Conservation (phyloP, 2,113 vertebrate genomes). For the Ctenomys sociabilis region DNA sequence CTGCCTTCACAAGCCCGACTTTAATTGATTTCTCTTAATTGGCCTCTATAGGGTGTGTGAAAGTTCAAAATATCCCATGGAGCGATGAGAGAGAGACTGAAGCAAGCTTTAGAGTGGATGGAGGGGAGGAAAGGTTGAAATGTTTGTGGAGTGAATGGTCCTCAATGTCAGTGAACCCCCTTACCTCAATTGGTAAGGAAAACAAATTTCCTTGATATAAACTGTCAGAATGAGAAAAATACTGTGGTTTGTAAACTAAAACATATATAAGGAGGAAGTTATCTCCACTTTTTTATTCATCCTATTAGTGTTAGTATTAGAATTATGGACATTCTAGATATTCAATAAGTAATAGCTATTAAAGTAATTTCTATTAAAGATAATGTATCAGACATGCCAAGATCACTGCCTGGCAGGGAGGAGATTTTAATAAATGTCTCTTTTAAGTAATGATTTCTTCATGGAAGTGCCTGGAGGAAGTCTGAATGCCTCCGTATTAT, state of each 20-base stretch:
- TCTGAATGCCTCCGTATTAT: neutral
- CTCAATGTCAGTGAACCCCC: neutral
- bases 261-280: neutral
- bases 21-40: constrained; percentile 71
- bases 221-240: neutral
- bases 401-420: constrained; percentile 23
- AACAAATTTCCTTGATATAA: neutral
- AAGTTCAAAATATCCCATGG: constrained; percentile 57
- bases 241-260: neutral
- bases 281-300: neutral
- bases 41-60: constrained; percentile 1
- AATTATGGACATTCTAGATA: neutral
- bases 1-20: constrained; percentile 33
- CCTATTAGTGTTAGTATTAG: neutral
- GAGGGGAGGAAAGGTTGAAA: neutral
- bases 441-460: neutral
- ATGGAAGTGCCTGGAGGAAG: neutral
- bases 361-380: constrained; percentile 46
- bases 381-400: neutral
- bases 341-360: neutral
- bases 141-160: neutral
- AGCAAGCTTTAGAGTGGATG: neutral
- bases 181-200: neutral
- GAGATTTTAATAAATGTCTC: neutral
- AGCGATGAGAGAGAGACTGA: neutral